These are phyloP conservation scores for Ormyrus pomaceus DNA, from an alignment of 2,888 invertebrate species.

Conservation along the genomic window DNA sequence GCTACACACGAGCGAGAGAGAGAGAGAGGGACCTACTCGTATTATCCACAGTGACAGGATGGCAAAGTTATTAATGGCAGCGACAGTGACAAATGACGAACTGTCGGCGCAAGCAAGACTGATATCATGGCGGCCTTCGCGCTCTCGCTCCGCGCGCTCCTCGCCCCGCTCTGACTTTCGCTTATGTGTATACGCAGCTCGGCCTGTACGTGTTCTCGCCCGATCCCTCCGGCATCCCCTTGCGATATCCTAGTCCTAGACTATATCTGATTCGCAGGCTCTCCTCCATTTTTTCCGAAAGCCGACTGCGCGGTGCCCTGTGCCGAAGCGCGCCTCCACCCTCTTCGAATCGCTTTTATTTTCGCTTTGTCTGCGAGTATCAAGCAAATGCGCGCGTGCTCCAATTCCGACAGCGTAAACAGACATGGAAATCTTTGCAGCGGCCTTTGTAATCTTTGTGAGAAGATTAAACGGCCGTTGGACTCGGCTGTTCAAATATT, in stretches of 20 bases:
- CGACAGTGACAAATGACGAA: slow-evolving; percentile 76
- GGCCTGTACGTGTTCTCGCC: not conserved
- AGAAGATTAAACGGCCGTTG: too few relatives aligned
- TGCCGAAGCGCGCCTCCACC: slow-evolving; percentile 21
- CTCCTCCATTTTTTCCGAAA: slow-evolving; percentile 53
- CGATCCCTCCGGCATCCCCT: slow-evolving; percentile 24
- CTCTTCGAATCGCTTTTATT: slow-evolving; percentile 36
- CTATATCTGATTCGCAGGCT: slow-evolving; percentile 50
- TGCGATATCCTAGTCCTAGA: slow-evolving; percentile 59
- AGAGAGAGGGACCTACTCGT: slow-evolving; percentile 70
- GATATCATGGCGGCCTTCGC: slow-evolving; percentile 70
- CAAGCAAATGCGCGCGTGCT: slow-evolving; percentile 1
- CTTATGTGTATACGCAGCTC: not conserved
- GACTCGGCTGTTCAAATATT: too few relatives aligned
- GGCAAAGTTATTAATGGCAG: slow-evolving; percentile 75
- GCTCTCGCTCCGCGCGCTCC: slow-evolving; percentile 7
- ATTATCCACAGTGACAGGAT: slow-evolving; percentile 76
- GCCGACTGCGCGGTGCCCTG: slow-evolving; percentile 20
- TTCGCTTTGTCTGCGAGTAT: slow-evolving; percentile 32
- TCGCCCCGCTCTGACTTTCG: slow-evolving; percentile 4
- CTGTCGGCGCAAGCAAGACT: slow-evolving; percentile 76
- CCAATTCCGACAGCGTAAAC: too few relatives aligned
- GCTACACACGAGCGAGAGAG: slow-evolving; percentile 56
- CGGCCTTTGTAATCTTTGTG: too few relatives aligned
- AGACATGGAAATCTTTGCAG: too few relatives aligned